Evolutionary conservation across 2,888 invertebrate genomes (phyloP), one percentile per base, ranked within the genome.

Genomic region (Dorcus hopei): DNA sequence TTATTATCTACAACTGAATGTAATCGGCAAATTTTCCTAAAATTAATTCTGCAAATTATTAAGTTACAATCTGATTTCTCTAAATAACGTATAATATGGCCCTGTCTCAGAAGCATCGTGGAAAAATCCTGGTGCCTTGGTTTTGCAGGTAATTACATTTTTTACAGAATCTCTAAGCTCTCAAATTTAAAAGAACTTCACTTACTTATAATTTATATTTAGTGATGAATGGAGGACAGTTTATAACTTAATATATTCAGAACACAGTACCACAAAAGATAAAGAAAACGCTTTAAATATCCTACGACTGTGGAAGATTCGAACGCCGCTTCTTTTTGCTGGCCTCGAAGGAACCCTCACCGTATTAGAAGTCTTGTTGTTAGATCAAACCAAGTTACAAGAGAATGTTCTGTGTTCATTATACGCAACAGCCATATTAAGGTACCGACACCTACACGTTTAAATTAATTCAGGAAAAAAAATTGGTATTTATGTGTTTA

Each of bases 351-450:
- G 85, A 23, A 86, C 87, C 0, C 69, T 85, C 52, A 80, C 80
- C 52, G 72, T 86, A 62, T 72, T 86, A 14, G 81, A 84, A 75
- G 83, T 84, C 9, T 69, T 81, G 26, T 59, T 82, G 38, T 78
- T 80, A 47, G 70, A 74, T 49, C 60, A 69, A 39, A 69, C 74
- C 52, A 62, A 65, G 4, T 74, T 78, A 54, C 74, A 81, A 53
- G 82, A 84, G 59, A 75, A 78, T 54, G 76, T 86, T 57, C 65
- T 85, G 11, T 79, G 82, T 14, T 72, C 85, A 61, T 82, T 87
- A 58, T 87, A 86, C 72, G 85, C 86, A 0, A 81, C 86, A 6
- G 84, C 84, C 2, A 78, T 88, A 54, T 84, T 87, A 83, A 84
- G 88, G 70, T 87, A 85, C 73, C 3, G 26, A 6, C 79, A 41